Evolutionary conservation across 1,140 invertebrate genomes (phyloP).

Genomic region (Drosophila kanapiae): DNA sequence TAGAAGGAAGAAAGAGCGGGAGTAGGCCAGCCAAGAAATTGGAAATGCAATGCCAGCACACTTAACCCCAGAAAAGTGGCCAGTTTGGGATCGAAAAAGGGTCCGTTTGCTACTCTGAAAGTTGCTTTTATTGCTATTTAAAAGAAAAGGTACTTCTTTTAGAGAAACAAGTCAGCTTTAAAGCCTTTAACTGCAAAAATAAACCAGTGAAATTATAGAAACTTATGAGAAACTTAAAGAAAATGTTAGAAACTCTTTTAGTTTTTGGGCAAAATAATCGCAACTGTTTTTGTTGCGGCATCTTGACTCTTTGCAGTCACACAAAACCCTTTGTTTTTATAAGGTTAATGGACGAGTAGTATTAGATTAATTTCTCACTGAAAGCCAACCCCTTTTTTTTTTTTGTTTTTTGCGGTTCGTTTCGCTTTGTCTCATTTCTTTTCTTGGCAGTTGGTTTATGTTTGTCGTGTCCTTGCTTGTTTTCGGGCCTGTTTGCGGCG

Average conservation of each 20-base stretch:
- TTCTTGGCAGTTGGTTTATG: conserved; percentile 19
- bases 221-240: background rate
- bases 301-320: background rate
- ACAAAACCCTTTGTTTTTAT: background rate
- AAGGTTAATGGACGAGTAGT: conserved; percentile 35
- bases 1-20: background rate
- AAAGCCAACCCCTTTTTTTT: background rate
- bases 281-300: background rate
- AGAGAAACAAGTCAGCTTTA: too few species aligned
- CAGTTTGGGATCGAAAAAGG: background rate
- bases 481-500: conserved; percentile 39
- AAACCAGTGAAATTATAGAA: background rate
- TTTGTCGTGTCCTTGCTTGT: conserved; percentile 41
- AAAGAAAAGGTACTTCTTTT: too few species aligned
- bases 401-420: conserved; percentile 4
- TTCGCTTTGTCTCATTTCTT: conserved; percentile 17
- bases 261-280: background rate
- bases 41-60: conserved; percentile 15
- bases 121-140: background rate
- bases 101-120: too few species aligned
- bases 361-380: conserved; percentile 46
- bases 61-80: conserved; percentile 17
- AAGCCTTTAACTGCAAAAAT: too few species aligned
- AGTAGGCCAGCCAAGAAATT: background rate
- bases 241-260: background rate